Conservation (phyloP, 2,113 vertebrate species). For the Epinephelus fuscoguttatus region DNA sequence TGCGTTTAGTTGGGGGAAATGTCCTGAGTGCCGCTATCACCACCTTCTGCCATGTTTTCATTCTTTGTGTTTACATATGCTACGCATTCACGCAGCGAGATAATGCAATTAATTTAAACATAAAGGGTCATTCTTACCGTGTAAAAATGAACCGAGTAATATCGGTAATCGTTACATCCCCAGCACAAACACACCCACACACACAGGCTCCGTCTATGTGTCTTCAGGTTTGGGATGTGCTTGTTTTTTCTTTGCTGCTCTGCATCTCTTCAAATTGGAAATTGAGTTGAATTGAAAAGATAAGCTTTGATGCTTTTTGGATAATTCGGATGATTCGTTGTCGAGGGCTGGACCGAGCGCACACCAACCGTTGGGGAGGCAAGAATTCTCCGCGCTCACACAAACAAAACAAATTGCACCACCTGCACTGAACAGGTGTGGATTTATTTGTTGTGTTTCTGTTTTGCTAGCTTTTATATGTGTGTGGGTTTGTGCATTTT, state of each 20-base stretch:
- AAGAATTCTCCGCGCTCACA: background rate
- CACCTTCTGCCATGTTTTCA: no score
- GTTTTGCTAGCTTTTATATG: background rate
- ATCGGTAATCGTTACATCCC: no score
- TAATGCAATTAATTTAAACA: no score
- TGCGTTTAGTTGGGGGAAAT: no score
- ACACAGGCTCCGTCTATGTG: background rate
- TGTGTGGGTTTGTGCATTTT: background rate
- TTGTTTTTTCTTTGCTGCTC: conserved; percentile 5
- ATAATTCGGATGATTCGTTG: conserved; percentile 11
- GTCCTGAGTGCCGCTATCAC: no score
- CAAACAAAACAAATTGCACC: background rate
- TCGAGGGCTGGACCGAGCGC: background rate
- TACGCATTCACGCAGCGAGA: no score
- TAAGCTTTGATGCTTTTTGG: background rate
- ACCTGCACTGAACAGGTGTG: conserved; percentile 42
- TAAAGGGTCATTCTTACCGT: no score
- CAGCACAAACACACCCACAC: background rate
- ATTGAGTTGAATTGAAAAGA: conserved; percentile 5
- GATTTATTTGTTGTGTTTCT: conserved; percentile 14
- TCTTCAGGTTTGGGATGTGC: background rate
- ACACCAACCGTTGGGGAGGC: background rate
- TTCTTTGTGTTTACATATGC: no score
- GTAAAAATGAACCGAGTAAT: no score
- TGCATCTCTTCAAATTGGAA: conserved; percentile 21